These are phyloP conservation scores for Alentia gelatinosa DNA, from an alignment of 2,888 invertebrate species.

Conservation along the genomic window DNA sequence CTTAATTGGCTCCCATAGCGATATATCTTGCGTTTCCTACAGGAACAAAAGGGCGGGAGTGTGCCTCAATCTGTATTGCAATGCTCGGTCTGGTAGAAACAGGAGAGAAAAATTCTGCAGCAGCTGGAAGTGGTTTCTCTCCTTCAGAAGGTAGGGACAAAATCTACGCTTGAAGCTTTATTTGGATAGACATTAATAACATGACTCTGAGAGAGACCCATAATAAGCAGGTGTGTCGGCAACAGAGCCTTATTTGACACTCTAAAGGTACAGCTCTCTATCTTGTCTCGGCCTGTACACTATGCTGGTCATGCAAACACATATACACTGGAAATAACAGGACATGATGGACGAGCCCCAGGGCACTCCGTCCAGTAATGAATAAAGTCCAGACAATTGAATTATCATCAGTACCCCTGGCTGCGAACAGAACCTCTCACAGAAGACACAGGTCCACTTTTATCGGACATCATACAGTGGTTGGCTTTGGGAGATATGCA, in stretches of 20 bases:
- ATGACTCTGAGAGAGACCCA: background rate
- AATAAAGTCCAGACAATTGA: background rate
- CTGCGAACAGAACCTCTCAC: background rate
- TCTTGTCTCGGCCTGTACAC: background rate
- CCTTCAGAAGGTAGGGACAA: background rate
- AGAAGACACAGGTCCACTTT: background rate
- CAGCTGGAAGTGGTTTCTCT: background rate
- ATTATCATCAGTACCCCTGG: background rate
- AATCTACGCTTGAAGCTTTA: background rate
- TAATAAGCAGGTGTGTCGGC: background rate
- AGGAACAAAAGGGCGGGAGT: too few relatives aligned
- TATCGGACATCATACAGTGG: background rate
- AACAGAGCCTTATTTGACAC: background rate
- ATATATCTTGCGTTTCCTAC: too few relatives aligned
- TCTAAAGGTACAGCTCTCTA: too few relatives aligned
- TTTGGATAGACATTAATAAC: background rate
- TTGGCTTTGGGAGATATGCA: background rate
- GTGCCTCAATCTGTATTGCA: background rate
- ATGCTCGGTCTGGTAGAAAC: background rate
- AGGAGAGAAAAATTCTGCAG: background rate
- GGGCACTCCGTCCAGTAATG: background rate
- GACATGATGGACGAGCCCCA: background rate
- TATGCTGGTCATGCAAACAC: constrained; percentile 1
- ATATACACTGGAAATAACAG: background rate
- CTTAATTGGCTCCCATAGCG: too few relatives aligned